Evolutionary conservation across 1,140 invertebrate genomes (phyloP), one percentile per base, ranked within the genome.

Genomic region (Heliconius hermathena): DNA sequence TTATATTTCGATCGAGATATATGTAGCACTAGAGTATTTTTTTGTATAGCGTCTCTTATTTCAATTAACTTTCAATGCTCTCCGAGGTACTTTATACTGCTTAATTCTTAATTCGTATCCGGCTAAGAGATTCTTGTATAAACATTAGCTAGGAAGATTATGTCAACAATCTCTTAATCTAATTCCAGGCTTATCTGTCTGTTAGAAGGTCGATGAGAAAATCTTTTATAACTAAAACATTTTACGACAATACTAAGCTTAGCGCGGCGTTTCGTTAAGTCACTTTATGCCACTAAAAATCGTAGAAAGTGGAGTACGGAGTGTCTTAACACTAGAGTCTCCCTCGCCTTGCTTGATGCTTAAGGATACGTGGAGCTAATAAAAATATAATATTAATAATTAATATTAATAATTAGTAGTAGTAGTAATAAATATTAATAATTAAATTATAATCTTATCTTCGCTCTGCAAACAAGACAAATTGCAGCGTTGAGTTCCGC

Each of bases 101-200:
- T 66, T 29, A 26, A 66, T 66, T 66, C 22, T 66, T 29, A 16
- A 66, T 66, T 66, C 60, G 9, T 0, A 66, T 29, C 26, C 22
- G 60, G 60, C 60, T 8, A 66, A 26, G 26, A 29, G 54, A 29
- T 26, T 66, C 60, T 66, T 66, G 5, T 29, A 66, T 26, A 66
- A 66, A 29, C 60, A 66, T 66, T 29, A 66, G 60, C 60, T 66
- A 66, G 26, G 26, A 66, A 66, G 60, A 66, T 66, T 66, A 66
- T 29, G 60, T 26, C 22, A 66, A 66, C 26, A 66, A 66, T 29
- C 60, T 66, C 13, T 66, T 66, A 66, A 66, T 66, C 60, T 66
- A 66, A 29, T 66, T 66, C 60, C 60, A 29, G 60, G 60, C 11
- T 13, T 26, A 1, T 8, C 60, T 29, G 4, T 29, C 26, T 26